Conservation (phyloP, 2,113 vertebrate species). For the Dicentrarchus labrax region DNA sequence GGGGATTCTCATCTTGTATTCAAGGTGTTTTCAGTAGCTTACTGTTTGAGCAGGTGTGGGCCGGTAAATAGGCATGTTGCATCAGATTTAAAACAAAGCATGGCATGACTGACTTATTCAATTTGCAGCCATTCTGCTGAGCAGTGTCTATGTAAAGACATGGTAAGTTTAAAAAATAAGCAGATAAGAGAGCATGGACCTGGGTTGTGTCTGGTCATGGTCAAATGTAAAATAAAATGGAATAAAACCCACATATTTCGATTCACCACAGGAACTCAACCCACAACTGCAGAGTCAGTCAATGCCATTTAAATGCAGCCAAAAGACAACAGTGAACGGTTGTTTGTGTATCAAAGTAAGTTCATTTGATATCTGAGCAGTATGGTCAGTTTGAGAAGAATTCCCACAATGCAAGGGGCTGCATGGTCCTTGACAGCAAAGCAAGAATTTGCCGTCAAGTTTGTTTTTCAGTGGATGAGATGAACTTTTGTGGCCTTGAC, state of each 20-base stretch:
- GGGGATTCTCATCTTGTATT: not conserved
- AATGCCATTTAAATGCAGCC: constrained; percentile 27
- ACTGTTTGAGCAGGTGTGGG: not conserved
- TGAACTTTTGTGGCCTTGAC: constrained; percentile 39
- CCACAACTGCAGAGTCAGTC: constrained; percentile 22
- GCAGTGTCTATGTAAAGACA: constrained; percentile 9
- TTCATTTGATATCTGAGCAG: constrained; percentile 10
- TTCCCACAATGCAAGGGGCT: constrained; percentile 15
- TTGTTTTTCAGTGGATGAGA: constrained; percentile 41
- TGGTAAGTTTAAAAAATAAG: constrained; percentile 1
- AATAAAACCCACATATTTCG: constrained; percentile 35
- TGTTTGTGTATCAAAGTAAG: constrained; percentile 14
- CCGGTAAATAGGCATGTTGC: not conserved
- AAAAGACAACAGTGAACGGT: not conserved
- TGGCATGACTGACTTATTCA: constrained; percentile 37
- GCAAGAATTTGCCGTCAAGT: not conserved
- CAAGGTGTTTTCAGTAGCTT: not conserved
- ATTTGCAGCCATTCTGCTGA: constrained; percentile 19
- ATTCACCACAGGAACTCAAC: constrained; percentile 36
- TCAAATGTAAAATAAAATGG: constrained; percentile 13
- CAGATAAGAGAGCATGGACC: not conserved
- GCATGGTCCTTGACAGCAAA: constrained; percentile 1
- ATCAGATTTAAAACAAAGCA: constrained; percentile 15
- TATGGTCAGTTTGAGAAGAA: constrained; percentile 1
- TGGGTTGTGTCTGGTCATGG: constrained; percentile 14